phyloP scores from a whole-genome alignment of 2,888 invertebrate species.

The Seladonia tumulorum region DNA sequence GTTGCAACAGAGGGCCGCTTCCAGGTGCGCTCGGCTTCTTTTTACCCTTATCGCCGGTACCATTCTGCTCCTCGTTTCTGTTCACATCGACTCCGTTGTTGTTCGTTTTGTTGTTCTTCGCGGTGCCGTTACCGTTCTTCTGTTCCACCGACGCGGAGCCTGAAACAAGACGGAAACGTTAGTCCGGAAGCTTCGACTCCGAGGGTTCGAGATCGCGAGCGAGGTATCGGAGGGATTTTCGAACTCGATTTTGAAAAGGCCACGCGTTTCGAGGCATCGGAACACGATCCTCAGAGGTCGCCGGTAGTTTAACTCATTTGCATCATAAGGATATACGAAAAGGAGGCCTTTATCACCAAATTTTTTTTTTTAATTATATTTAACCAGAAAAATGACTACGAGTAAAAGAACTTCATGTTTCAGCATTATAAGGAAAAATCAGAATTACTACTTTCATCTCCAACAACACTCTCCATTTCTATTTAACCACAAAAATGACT shows the following conservation, averaged over 20 bases:
- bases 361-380: too few relatives aligned
- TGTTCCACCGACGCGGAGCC: slow-evolving; percentile 82
- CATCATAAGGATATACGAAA: too few relatives aligned
- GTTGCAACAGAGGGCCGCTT: slow-evolving; percentile 86
- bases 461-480: too few relatives aligned
- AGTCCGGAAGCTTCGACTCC: neutral
- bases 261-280: neutral
- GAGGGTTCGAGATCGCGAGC: neutral
- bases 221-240: too few relatives aligned
- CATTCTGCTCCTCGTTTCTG: slow-evolving; percentile 81
- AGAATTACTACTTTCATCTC: too few relatives aligned
- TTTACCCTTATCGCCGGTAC: slow-evolving; percentile 79
- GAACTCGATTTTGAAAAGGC: neutral
- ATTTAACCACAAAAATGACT: too few relatives aligned
- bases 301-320: too few relatives aligned
- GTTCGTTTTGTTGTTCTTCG: slow-evolving; percentile 81
- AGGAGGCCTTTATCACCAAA: too few relatives aligned
- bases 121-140: slow-evolving; percentile 80
- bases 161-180: slow-evolving; percentile 62
- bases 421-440: too few relatives aligned
- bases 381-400: too few relatives aligned
- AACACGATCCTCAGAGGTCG: too few relatives aligned
- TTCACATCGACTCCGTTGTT: slow-evolving; percentile 82
- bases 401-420: too few relatives aligned
- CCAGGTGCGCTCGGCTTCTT: slow-evolving; percentile 83